Evolutionary conservation across 2,888 invertebrate genomes (phyloP).

Genomic region (Cancer borealis): DNA sequence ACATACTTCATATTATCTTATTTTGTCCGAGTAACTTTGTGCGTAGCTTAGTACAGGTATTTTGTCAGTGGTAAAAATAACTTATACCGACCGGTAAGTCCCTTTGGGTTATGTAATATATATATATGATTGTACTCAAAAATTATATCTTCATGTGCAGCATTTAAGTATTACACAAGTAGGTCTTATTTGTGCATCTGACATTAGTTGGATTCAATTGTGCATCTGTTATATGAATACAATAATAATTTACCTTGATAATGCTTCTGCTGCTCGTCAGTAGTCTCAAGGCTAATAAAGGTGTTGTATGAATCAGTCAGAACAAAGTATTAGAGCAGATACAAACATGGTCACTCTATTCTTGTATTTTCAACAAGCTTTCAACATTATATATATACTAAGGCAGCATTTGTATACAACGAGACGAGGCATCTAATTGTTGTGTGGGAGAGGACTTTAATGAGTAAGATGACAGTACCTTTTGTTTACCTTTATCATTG

Average conservation of each 20-base stretch:
- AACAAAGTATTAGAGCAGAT: not conserved
- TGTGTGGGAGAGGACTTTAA: constrained; percentile 47
- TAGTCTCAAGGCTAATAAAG: not conserved
- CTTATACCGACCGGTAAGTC: not conserved
- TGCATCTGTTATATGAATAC: not conserved
- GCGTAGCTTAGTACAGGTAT: constrained; percentile 26
- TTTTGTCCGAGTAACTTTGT: constrained; percentile 23
- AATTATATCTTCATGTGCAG: not conserved
- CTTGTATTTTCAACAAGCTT: not conserved
- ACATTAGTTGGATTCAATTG: not conserved
- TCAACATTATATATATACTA: not conserved
- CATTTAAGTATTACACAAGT: constrained; percentile 7
- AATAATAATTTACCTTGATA: not conserved
- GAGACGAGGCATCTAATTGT: not conserved
- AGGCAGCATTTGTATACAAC: not conserved
- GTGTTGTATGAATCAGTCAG: not conserved
- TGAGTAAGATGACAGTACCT: constrained; percentile 72
- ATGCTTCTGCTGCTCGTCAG: not conserved
- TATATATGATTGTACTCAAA: not conserved
- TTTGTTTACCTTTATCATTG: constrained; percentile 74
- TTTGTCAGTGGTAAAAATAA: not conserved
- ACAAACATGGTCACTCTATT: constrained; percentile 16
- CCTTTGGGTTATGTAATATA: constrained; percentile 33
- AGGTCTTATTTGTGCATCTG: constrained; percentile 25
- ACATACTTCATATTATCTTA: constrained; percentile 3